phyloP scores from a whole-genome alignment of 2,797 vertebrate genomes.

The Cyprinodon diabolis region DNA sequence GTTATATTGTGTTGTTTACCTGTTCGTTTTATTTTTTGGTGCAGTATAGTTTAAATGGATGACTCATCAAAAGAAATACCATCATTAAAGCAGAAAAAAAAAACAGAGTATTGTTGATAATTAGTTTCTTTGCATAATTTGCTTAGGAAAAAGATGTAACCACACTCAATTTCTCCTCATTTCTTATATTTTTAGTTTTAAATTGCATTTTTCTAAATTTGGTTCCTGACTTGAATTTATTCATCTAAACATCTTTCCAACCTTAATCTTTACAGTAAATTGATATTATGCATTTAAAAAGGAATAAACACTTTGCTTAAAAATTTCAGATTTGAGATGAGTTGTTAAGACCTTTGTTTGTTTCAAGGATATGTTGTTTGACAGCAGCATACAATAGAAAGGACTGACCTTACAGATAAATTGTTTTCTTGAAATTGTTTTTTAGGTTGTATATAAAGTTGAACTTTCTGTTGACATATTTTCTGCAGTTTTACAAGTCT shows the following conservation, averaged over 20 bases:
- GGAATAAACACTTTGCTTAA: conserved; percentile 3
- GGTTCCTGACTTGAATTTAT: background rate
- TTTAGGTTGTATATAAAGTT: background rate
- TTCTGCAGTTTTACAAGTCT: background rate
- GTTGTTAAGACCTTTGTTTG: background rate
- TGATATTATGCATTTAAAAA: conserved; percentile 15
- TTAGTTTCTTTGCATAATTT: background rate
- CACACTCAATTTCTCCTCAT: background rate
- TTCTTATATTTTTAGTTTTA: background rate
- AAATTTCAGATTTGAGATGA: background rate
- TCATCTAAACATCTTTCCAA: background rate
- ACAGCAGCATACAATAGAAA: background rate
- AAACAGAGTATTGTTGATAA: too few relatives aligned
- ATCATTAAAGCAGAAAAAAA: too few relatives aligned
- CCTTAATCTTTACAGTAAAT: conserved; percentile 10
- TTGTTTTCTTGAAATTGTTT: background rate
- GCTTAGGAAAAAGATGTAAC: background rate
- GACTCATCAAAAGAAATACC: background rate
- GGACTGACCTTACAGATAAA: background rate
- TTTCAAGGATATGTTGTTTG: background rate
- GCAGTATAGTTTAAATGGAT: background rate
- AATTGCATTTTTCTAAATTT: background rate
- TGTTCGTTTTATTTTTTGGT: too few relatives aligned
- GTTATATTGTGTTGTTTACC: too few relatives aligned
- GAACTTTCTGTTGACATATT: background rate